Evolutionary conservation across 35 echinoderm and acorn worm genomes (phyloP).

Genomic region (Anneissia japonica): DNA sequence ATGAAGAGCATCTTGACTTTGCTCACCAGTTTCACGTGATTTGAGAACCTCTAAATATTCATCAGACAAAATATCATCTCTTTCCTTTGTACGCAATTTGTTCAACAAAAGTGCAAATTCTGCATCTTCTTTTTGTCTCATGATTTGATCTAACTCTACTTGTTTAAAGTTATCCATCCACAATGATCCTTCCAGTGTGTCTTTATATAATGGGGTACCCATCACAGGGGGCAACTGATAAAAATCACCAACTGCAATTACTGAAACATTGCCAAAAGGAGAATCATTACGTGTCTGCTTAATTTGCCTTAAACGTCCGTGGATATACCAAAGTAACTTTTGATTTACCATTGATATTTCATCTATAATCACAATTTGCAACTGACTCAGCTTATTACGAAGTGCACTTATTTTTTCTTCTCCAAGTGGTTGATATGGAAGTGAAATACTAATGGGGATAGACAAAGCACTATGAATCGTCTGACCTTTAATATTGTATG

Average conservation of each 20-base stretch:
- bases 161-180: slow-evolving; percentile 46
- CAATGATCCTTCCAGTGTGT: background rate
- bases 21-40: slow-evolving; percentile 8
- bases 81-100: slow-evolving; percentile 40
- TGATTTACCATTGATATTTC: too few species aligned
- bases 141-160: slow-evolving; percentile 45
- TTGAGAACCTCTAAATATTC: slow-evolving; percentile 21
- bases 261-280: background rate
- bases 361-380: too few species aligned
- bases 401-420: too few species aligned
- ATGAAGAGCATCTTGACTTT: slow-evolving; percentile 30
- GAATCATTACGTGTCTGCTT: background rate
- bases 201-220: background rate
- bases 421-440: too few species aligned
- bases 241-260: slow-evolving; percentile 17
- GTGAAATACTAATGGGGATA: too few species aligned
- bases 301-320: background rate
- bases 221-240: background rate
- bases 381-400: too few species aligned
- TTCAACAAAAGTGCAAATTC: slow-evolving; percentile 61
- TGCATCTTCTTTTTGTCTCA: slow-evolving; percentile 76
- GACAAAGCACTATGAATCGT: too few species aligned
- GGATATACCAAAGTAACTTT: too few species aligned
- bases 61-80: background rate
- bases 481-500: too few species aligned